Percentiles rank a stretch among this genome's conserved stretches.
Evolutionary conservation across 1,140 invertebrate species (phyloP).

Genomic region (Nephotettix cincticeps): DNA sequence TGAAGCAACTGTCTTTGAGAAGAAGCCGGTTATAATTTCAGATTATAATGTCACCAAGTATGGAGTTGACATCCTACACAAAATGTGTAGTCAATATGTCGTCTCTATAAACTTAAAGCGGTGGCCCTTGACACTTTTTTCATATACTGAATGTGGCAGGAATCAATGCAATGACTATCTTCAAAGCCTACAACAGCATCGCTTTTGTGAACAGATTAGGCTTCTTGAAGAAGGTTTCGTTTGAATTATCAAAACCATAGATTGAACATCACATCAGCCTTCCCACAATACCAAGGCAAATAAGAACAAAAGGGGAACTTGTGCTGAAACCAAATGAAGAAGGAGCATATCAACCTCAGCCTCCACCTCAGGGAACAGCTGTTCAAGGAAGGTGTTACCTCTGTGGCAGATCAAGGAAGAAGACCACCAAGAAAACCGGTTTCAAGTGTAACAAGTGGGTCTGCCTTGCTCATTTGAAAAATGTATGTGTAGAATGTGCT

Average conservation of each 20-base stretch:
- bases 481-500: no score
- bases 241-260: not conserved
- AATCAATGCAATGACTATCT: not conserved
- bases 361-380: not conserved
- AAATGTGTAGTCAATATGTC: slow-evolving; percentile 33
- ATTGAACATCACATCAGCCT: not conserved
- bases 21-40: slow-evolving; percentile 43
- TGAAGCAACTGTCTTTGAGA: not conserved
- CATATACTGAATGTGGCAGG: slow-evolving; percentile 18
- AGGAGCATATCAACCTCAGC: not conserved
- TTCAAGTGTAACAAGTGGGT: slow-evolving; percentile 13
- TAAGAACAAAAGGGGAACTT: not conserved
- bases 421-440: slow-evolving; percentile 5
- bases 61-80: slow-evolving; percentile 46
- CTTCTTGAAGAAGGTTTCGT: not conserved
- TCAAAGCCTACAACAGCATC: not conserved
- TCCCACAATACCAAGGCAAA: slow-evolving; percentile 8
- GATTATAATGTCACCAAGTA: slow-evolving; percentile 46
- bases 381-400: no score
- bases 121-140: slow-evolving; percentile 20
- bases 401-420: slow-evolving; percentile 17
- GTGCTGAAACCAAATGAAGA: slow-evolving; percentile 1
- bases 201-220: slow-evolving; percentile 2
- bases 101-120: not conserved
- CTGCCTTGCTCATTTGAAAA: not conserved